Percentiles rank a stretch among this genome's conserved stretches.
Evolutionary conservation across 2,797 vertebrate genomes (phyloP).

Genomic region (Urophycis tenuis): DNA sequence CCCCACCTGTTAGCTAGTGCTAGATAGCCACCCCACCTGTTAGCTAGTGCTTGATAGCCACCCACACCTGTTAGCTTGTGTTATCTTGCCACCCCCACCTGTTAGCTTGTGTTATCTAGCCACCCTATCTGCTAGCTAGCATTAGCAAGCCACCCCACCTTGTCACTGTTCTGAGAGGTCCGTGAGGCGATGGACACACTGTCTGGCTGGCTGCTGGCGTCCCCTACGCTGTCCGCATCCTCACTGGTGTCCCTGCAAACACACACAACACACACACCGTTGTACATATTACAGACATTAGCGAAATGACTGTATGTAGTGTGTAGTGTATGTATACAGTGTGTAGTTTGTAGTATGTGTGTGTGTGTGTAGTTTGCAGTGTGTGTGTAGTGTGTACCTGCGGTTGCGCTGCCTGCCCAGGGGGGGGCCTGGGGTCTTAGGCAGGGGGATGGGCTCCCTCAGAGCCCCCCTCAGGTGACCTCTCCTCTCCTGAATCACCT

Average conservation of each 20-base stretch:
- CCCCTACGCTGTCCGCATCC: constrained; percentile 92
- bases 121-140: no score
- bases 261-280: background rate
- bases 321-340: background rate
- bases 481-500: constrained; percentile 96
- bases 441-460: constrained; percentile 94
- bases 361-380: background rate
- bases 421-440: constrained; percentile 93
- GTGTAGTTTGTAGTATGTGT: background rate
- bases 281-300: no score
- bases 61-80: no score
- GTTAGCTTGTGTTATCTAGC: no score
- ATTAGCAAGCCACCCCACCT: no score
- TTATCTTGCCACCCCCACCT: no score
- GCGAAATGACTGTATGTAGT: background rate
- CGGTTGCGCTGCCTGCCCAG: constrained; percentile 87
- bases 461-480: constrained; percentile 94
- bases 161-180: constrained; percentile 1
- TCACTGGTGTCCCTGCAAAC: constrained; percentile 85
- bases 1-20: no score
- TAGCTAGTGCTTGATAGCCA: no score
- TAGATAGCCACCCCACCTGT: no score
- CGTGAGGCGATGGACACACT: constrained; percentile 96
- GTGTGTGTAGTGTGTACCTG: constrained; percentile 66
- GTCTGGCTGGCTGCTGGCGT: constrained; percentile 95